Evolutionary conservation across 2,888 invertebrate genomes (phyloP).

Genomic region (Tetramorium bicarinatum): DNA sequence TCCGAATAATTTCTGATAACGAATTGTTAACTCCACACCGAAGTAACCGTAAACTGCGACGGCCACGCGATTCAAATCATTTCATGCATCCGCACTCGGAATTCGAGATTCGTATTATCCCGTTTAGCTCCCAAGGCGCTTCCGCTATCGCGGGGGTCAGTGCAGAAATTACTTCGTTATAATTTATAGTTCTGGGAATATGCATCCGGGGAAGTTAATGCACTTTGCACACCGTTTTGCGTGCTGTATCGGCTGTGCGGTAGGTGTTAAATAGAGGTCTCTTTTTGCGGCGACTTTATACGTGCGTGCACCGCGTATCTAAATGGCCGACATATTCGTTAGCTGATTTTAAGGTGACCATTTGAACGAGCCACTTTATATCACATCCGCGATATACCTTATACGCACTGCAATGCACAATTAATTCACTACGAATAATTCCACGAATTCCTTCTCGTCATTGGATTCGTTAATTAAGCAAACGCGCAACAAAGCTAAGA

Average conservation of each 20-base stretch:
- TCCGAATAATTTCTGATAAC: constrained; percentile 30
- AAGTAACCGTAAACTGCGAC: constrained; percentile 51
- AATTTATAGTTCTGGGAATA: constrained; percentile 71
- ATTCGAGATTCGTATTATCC: constrained; percentile 61
- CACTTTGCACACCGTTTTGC: constrained; percentile 52
- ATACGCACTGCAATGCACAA: not conserved
- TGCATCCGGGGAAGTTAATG: constrained; percentile 55
- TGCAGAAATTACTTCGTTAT: constrained; percentile 71
- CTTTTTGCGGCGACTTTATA: constrained; percentile 39
- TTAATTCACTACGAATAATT: constrained; percentile 34
- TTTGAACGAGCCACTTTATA: not conserved
- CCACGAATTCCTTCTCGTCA: constrained; percentile 6
- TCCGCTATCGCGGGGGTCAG: constrained; percentile 68
- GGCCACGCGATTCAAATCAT: constrained; percentile 64
- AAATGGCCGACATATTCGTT: constrained; percentile 23
- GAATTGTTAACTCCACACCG: constrained; percentile 55
- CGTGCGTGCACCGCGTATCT: constrained; percentile 28
- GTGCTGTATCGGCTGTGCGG: constrained; percentile 32
- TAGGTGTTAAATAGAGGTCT: constrained; percentile 38
- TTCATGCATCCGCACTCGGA: constrained; percentile 58
- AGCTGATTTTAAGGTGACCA: constrained; percentile 19
- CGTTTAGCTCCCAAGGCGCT: constrained; percentile 67
- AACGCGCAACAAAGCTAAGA: constrained; percentile 28
- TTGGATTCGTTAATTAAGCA: constrained; percentile 31
- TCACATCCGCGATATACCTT: constrained; percentile 5